phyloP scores from a whole-genome alignment of 2,797 vertebrate genomes.

The Sebastes aleutianus region DNA sequence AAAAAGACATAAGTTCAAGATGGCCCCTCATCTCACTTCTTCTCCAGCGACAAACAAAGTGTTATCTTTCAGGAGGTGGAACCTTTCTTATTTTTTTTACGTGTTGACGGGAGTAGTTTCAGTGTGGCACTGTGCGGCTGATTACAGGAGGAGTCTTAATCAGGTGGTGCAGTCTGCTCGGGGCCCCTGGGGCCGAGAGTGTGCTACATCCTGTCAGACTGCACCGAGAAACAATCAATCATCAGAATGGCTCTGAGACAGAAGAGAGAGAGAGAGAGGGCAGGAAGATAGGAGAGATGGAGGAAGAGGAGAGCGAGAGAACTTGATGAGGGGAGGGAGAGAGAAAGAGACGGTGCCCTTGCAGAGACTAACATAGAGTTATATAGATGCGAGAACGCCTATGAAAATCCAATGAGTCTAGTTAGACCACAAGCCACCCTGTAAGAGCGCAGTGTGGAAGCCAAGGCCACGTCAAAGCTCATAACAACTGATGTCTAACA shows the following conservation, averaged over 20 bases:
- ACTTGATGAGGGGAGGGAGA: conserved; percentile 28
- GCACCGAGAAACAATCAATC: conserved; percentile 96
- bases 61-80: conserved; percentile 78
- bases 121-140: conserved; percentile 86
- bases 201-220: conserved; percentile 91
- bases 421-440: conserved; percentile 82
- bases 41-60: conserved; percentile 60
- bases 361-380: conserved; percentile 50
- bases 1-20: conserved; percentile 39
- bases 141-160: conserved; percentile 92
- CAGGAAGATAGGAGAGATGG: conserved; percentile 65
- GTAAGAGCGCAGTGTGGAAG: conserved; percentile 78
- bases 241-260: conserved; percentile 86
- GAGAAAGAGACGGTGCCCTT: conserved; percentile 51
- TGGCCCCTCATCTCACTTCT: conserved; percentile 50
- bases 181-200: conserved; percentile 89
- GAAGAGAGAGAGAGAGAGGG: conserved; percentile 61
- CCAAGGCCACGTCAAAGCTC: conserved; percentile 75
- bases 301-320: conserved; percentile 50
- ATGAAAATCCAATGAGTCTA: conserved; percentile 90
- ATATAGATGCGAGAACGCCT: conserved; percentile 57
- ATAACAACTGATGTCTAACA: conserved; percentile 82
- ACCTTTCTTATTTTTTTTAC: conserved; percentile 72
- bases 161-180: conserved; percentile 89
- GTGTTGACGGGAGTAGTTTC: conserved; percentile 78